These are phyloP conservation scores for Lethenteron reissneri DNA, from an alignment of 2,113 vertebrate genomes.

Conservation along the genomic window DNA sequence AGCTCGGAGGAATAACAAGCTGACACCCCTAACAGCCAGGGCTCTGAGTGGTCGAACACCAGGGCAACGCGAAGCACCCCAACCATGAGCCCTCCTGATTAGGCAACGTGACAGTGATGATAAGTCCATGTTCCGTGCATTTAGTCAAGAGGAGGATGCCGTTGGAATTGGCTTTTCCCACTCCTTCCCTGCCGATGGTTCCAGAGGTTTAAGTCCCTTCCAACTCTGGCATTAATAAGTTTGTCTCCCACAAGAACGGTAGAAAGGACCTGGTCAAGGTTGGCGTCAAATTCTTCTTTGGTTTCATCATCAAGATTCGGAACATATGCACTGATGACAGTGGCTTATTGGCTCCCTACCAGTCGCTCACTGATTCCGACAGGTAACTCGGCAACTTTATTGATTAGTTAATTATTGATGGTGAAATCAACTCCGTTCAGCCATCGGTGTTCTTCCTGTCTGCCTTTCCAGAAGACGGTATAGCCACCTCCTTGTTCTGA, in stretches of 20 bases:
- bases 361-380: not conserved
- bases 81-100: too few relatives aligned
- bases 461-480: not conserved
- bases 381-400: not conserved
- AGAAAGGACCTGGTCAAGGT: not conserved
- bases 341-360: not conserved
- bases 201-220: not conserved
- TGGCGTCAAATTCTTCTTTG: not conserved
- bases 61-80: too few relatives aligned
- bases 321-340: not conserved
- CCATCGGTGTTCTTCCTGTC: not conserved
- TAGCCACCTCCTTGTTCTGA: constrained; percentile 1
- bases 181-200: not conserved
- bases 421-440: not conserved
- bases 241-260: not conserved
- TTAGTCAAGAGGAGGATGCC: not conserved
- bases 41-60: too few relatives aligned
- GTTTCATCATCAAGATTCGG: not conserved
- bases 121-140: not conserved
- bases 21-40: too few relatives aligned
- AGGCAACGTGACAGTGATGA: not conserved
- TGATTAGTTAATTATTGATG: not conserved
- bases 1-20: too few relatives aligned
- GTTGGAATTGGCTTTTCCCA: not conserved
- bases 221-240: not conserved